Evolutionary conservation across 1,140 invertebrate species (phyloP).

Genomic region (Ceratina japonica): DNA sequence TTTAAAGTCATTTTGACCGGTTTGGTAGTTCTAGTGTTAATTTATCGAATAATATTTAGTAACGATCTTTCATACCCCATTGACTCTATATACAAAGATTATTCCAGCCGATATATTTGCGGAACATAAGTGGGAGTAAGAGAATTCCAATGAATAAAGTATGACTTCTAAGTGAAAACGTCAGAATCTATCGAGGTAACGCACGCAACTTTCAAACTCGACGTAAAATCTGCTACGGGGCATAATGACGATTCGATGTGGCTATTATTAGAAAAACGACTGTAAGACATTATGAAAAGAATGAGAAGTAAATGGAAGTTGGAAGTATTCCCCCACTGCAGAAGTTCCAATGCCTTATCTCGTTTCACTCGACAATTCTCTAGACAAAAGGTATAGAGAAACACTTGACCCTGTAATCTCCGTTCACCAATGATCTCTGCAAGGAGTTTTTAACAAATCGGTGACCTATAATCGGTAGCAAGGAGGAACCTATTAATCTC

Average conservation of each 20-base stretch:
- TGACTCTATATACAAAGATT: not conserved
- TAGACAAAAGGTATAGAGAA: not conserved
- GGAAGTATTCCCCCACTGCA: too few relatives aligned
- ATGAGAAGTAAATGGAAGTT: too few relatives aligned
- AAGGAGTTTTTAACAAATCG: too few relatives aligned
- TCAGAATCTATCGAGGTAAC: not conserved
- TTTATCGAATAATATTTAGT: not conserved
- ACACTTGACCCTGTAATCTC: not conserved
- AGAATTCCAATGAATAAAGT: constrained; percentile 1
- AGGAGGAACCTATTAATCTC: not conserved
- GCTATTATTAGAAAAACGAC: too few relatives aligned
- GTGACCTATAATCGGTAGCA: not conserved
- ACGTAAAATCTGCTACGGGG: too few relatives aligned
- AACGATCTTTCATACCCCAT: not conserved
- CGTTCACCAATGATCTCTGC: not conserved
- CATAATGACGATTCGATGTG: too few relatives aligned
- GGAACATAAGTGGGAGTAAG: not conserved
- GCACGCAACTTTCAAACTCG: not conserved
- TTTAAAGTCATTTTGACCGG: too few relatives aligned
- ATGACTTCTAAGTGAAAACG: not conserved
- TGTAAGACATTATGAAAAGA: too few relatives aligned
- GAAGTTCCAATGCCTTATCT: too few relatives aligned
- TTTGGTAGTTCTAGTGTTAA: too few relatives aligned
- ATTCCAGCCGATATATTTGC: not conserved
- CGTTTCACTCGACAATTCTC: too few relatives aligned